These are phyloP conservation scores for Rhadina sibilatrix DNA, from an alignment of 2,113 vertebrate species.

Conservation along the genomic window DNA sequence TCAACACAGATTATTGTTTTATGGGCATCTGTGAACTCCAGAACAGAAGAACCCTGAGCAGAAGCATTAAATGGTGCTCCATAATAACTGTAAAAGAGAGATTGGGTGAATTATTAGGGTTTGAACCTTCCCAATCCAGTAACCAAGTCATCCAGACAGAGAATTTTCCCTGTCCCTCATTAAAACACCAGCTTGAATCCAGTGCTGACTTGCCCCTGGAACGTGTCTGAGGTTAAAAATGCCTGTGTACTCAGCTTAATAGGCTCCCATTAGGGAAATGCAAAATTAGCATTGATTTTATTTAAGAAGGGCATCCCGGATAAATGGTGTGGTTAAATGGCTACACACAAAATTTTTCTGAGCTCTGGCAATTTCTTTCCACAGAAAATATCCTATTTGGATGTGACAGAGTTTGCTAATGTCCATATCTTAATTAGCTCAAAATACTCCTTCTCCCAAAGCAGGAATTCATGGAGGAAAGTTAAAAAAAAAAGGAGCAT, in stretches of 20 bases:
- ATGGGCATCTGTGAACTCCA: not conserved
- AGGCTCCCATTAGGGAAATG: constrained; percentile 42
- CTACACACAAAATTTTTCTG: not conserved
- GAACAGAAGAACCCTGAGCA: not conserved
- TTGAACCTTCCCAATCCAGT: not conserved
- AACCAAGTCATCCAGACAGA: not conserved
- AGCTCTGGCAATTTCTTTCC: not conserved
- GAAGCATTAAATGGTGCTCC: not conserved
- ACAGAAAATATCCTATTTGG: not conserved
- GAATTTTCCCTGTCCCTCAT: not conserved
- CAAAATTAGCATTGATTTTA: constrained; percentile 57
- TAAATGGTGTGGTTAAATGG: constrained; percentile 15
- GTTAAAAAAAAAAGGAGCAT: not conserved
- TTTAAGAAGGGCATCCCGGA: constrained; percentile 4
- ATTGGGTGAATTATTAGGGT: not conserved
- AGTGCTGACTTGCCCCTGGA: not conserved
- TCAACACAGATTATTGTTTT: not conserved
- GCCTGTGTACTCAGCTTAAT: constrained; percentile 21
- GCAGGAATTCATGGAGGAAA: not conserved
- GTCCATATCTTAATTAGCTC: not conserved
- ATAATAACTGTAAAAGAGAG: not conserved
- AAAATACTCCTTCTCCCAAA: not conserved
- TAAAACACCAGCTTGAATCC: not conserved
- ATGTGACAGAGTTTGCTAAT: not conserved
- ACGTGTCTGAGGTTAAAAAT: constrained; percentile 27